phyloP scores from a whole-genome alignment of 2,113 vertebrate species.

The Copsychus sechellarum region DNA sequence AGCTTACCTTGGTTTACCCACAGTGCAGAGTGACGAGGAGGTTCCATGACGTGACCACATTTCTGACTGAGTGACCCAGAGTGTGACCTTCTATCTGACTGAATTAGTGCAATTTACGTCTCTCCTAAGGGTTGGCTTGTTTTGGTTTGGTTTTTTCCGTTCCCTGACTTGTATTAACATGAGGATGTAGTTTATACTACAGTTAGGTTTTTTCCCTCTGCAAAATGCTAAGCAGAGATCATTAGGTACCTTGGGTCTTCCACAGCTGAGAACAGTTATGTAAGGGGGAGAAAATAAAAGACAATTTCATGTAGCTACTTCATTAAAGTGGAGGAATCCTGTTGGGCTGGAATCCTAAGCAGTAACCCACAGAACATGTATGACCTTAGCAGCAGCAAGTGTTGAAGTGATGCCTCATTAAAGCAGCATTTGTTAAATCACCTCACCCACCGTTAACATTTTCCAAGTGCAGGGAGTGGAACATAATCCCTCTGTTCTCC shows the following conservation, averaged over 20 bases:
- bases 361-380: slow-evolving; percentile 2
- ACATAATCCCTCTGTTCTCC: not conserved
- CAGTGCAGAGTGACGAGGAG: not conserved
- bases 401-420: slow-evolving; percentile 64
- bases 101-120: not conserved
- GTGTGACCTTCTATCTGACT: not conserved
- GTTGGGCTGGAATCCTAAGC: not conserved
- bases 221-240: not conserved
- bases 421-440: slow-evolving; percentile 36
- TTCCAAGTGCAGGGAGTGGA: not conserved
- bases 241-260: not conserved
- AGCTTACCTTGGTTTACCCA: not conserved
- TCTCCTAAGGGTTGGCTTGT: not conserved
- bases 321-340: not conserved
- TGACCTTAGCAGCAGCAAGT: slow-evolving; percentile 51
- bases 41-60: not conserved
- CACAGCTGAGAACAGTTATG: not conserved
- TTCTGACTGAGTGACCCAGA: not conserved
- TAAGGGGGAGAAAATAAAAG: not conserved
- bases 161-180: not conserved
- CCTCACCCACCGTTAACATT: not conserved
- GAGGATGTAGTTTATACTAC: not conserved
- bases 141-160: not conserved
- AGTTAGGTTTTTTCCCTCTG: not conserved
- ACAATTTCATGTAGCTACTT: not conserved